Percentiles rank a stretch among this genome's conserved stretches.
phyloP scores from a whole-genome alignment of 2,113 vertebrate genomes.

The Columbina picui region DNA sequence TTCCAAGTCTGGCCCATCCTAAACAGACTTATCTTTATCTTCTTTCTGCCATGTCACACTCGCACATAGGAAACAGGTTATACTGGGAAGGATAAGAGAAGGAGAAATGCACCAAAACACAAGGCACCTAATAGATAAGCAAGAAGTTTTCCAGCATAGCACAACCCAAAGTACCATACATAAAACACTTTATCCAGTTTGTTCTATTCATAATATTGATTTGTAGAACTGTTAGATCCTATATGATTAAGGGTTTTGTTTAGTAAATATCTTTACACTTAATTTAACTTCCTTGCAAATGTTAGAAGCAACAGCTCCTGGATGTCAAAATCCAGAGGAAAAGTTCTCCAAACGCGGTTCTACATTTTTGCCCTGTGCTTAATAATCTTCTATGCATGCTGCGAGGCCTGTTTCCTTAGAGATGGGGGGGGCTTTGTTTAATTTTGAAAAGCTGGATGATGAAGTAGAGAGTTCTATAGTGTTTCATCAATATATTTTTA shows the following conservation, averaged over 20 bases:
- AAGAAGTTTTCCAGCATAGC: neutral
- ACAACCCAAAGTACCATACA: neutral
- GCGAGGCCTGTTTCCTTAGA: neutral
- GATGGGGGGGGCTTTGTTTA: neutral
- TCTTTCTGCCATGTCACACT: neutral
- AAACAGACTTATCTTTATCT: accelerated
- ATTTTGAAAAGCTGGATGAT: constrained; percentile 13
- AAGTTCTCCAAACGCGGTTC: neutral
- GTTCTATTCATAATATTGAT: neutral
- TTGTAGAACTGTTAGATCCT: neutral
- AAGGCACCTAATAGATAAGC: neutral
- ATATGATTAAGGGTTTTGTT: neutral
- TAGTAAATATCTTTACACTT: neutral
- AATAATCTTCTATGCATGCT: neutral
- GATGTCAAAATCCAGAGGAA: neutral
- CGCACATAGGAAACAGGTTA: neutral
- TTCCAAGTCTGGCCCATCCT: neutral
- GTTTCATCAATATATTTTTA: neutral
- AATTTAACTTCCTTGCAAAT: neutral
- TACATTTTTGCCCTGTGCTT: neutral
- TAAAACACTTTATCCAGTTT: neutral
- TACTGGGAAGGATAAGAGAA: neutral
- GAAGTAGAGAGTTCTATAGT: neutral
- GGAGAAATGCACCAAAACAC: neutral
- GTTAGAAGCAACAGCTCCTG: neutral